Percentiles rank a stretch among this genome's conserved stretches.
These are phyloP conservation scores for Epinotia bilunana DNA, from an alignment of 2,888 invertebrate genomes.

Conservation along the genomic window DNA sequence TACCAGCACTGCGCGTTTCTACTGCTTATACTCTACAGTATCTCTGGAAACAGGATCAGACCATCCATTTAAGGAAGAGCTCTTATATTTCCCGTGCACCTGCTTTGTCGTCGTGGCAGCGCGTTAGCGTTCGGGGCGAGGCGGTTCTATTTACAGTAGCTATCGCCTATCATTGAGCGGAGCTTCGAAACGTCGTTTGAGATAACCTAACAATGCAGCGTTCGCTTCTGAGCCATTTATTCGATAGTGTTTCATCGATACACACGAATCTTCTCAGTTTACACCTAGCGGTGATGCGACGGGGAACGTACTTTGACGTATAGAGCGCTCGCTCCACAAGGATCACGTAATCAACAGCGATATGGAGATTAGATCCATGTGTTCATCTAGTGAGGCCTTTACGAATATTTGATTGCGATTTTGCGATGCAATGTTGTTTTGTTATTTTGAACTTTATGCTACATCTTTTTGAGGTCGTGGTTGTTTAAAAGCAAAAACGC, in stretches of 20 bases:
- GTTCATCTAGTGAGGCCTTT: constrained; percentile 1
- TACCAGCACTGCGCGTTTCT: constrained; percentile 34
- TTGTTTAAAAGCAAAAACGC: not conserved
- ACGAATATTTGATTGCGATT: constrained; percentile 24
- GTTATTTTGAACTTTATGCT: not conserved
- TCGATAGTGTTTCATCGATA: constrained; percentile 61
- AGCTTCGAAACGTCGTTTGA: constrained; percentile 59
- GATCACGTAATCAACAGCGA: constrained; percentile 21
- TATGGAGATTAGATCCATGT: constrained; percentile 10
- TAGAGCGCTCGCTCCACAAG: not conserved
- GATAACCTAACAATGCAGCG: constrained; percentile 76
- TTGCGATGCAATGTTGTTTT: not conserved
- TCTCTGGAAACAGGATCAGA: constrained; percentile 37
- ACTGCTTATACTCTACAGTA: constrained; percentile 33
- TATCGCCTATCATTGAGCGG: constrained; percentile 59
- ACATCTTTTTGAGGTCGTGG: too few species aligned
- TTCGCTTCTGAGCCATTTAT: constrained; percentile 71
- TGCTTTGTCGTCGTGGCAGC: constrained; percentile 26
- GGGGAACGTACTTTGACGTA: constrained; percentile 10
- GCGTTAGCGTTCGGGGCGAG: constrained; percentile 45
- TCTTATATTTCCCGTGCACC: constrained; percentile 34
- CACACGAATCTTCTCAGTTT: constrained; percentile 47
- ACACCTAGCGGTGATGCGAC: constrained; percentile 33
- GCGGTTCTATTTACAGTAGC: constrained; percentile 66
- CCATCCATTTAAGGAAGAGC: constrained; percentile 33